A percentile compares a stretch with the other conserved stretches of the same genome.
Evolutionary conservation across 2,113 vertebrate species (phyloP).

Genomic region (Mustela nigripes): DNA sequence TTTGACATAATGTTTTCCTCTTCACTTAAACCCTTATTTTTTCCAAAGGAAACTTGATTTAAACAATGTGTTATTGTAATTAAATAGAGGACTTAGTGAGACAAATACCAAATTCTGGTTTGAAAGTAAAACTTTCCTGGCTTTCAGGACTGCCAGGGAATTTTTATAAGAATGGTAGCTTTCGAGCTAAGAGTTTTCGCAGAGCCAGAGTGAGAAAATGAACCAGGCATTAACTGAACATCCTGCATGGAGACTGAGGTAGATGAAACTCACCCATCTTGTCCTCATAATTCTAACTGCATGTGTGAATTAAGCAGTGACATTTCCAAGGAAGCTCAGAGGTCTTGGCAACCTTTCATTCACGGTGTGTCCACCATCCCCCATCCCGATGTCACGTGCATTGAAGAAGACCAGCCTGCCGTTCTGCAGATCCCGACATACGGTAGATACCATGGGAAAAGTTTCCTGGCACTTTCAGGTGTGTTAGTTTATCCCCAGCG

Average conservation of each 20-base stretch:
- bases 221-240: background rate
- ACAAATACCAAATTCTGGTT: slow-evolving; percentile 70
- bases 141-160: slow-evolving; percentile 10
- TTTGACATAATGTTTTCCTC: slow-evolving; percentile 56
- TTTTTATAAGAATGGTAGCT: slow-evolving; percentile 31
- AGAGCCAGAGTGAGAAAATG: slow-evolving; percentile 35
- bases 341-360: background rate
- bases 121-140: slow-evolving; percentile 70
- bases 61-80: slow-evolving; percentile 75
- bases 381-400: background rate
- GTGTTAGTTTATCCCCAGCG: background rate
- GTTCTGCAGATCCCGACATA: background rate
- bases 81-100: slow-evolving; percentile 68
- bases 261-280: background rate
- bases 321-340: background rate
- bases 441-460: background rate
- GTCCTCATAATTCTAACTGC: background rate
- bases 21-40: slow-evolving; percentile 65
- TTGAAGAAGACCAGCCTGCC: background rate
- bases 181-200: background rate
- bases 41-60: slow-evolving; percentile 67
- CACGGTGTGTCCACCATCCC: accelerated
- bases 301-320: background rate
- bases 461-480: background rate
- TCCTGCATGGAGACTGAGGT: background rate